Base-by-base conservation (phyloP, 1,140 invertebrate species). In the Procambarus clarkii region DNA sequence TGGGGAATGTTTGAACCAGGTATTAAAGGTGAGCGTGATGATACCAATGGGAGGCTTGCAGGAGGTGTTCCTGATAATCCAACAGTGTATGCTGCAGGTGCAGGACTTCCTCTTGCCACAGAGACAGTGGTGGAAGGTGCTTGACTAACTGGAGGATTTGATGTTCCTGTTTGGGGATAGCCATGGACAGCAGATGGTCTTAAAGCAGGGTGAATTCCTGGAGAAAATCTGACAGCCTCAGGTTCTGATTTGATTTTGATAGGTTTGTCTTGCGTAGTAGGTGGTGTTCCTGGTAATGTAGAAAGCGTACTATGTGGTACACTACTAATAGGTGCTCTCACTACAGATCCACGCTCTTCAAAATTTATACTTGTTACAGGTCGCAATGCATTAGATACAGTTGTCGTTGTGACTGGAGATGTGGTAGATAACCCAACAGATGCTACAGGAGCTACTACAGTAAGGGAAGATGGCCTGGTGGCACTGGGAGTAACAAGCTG, bases 381-480 rank as follows among this genome's bases (percentile, higher is more conserved):
- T 18, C 89, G 34, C 1, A 85, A 21, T 18, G 89, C 21, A 71
- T n/a, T 86, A 24, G 83, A 77, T 11, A 84, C 74, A 82, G 85
- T 71, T 58, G 89, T 78, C 24, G 89, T 82, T n/a, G 89, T 64
- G 64, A 86, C 64, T 83, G 84, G 83, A 69, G 86, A 69, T 95
- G 95, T 92, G 94, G 94, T 74, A 96, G 95, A 76, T 24, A 83
- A n/a, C 11, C 78, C 90, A 64, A 91, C 90, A 15, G 84, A 81
- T 18, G 90, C 90, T n/a, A 91, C 84, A 45, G 90, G 90, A 24
- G 90, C 90, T 74, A 91, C 90, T 18, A 91, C 90, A n/a, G 84
- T 91, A 34, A 86, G 84, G n/a, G 90, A 48, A 3, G 84, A 76
- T 21, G 90, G 64, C 46, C 84, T 50, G 24, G 76, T 69, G n/a